Percentiles rank a stretch among this genome's conserved stretches.
These are phyloP conservation scores for Sus cebifrons DNA, from an alignment of 2,797 vertebrate genomes.

Conservation along the genomic window DNA sequence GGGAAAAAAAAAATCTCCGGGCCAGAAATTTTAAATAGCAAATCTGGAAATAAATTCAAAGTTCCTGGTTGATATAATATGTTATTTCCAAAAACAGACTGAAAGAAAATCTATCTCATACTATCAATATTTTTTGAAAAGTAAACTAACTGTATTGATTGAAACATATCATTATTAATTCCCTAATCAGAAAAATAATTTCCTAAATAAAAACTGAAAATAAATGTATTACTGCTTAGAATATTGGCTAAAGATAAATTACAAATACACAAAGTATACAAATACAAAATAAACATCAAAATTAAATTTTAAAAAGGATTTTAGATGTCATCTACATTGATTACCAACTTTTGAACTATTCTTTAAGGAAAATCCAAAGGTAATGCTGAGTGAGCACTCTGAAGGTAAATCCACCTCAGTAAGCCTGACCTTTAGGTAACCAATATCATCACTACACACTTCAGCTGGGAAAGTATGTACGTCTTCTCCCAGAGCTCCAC, in stretches of 20 bases:
- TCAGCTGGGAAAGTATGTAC: constrained; percentile 81
- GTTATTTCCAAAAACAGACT: background rate
- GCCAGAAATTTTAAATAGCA: background rate
- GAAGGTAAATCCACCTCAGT: constrained; percentile 56
- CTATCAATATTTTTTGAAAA: background rate
- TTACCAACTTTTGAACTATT: constrained; percentile 59
- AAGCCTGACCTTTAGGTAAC: constrained; percentile 60
- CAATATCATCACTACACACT: constrained; percentile 82
- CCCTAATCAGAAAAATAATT: background rate
- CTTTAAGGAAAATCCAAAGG: constrained; percentile 71
- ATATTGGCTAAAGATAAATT: background rate
- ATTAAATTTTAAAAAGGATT: constrained; percentile 53
- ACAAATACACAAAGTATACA: background rate
- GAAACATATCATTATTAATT: background rate
- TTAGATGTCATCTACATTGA: constrained; percentile 51
- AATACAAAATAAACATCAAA: background rate
- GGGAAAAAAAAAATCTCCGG: background rate
- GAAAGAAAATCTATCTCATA: background rate
- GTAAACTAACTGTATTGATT: background rate
- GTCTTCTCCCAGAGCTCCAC: constrained; percentile 84
- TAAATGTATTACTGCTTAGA: background rate
- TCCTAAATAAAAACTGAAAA: background rate
- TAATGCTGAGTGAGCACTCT: constrained; percentile 59
- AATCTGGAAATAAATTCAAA: constrained; percentile 60
- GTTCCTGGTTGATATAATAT: background rate